phyloP scores from a whole-genome alignment of 2,113 vertebrate species.

The Onychostruthus taczanowskii region DNA sequence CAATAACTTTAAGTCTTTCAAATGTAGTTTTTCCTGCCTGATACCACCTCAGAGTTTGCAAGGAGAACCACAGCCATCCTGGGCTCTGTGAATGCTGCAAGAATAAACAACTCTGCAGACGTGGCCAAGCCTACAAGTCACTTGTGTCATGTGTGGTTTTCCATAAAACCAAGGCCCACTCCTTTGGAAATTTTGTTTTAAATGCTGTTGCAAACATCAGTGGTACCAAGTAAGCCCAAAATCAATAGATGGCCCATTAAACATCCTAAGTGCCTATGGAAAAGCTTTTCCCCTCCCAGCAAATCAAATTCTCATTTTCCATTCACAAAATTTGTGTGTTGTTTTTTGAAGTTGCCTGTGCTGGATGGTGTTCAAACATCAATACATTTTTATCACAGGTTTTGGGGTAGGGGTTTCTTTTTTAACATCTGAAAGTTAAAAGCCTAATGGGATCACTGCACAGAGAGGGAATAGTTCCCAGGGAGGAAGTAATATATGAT shows the following conservation, averaged over 20 bases:
- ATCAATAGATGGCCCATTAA: not conserved
- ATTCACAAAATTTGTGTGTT: not conserved
- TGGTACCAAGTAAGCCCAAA: not conserved
- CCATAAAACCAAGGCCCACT: not conserved
- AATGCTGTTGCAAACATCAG: not conserved
- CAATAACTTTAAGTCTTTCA: not conserved
- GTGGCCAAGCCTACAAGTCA: not conserved
- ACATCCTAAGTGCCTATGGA: not conserved
- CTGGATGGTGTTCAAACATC: conserved; percentile 69
- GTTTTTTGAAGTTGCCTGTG: conserved; percentile 22
- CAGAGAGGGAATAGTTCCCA: conserved; percentile 52
- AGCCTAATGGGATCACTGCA: conserved; percentile 62
- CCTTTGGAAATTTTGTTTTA: not conserved
- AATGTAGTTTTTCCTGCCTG: not conserved
- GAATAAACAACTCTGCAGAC: not conserved
- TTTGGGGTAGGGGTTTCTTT: not conserved
- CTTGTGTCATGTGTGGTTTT: not conserved
- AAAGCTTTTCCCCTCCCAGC: not conserved
- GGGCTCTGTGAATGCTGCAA: not conserved
- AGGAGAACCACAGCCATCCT: not conserved
- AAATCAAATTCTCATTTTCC: not conserved
- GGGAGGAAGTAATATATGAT: conserved; percentile 71
- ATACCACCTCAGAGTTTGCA: not conserved
- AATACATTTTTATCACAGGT: conserved; percentile 67
- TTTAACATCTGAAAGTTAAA: conserved; percentile 60